Conservation (phyloP, 2,797 vertebrate genomes). For the Threskiornis aethiopicus region DNA sequence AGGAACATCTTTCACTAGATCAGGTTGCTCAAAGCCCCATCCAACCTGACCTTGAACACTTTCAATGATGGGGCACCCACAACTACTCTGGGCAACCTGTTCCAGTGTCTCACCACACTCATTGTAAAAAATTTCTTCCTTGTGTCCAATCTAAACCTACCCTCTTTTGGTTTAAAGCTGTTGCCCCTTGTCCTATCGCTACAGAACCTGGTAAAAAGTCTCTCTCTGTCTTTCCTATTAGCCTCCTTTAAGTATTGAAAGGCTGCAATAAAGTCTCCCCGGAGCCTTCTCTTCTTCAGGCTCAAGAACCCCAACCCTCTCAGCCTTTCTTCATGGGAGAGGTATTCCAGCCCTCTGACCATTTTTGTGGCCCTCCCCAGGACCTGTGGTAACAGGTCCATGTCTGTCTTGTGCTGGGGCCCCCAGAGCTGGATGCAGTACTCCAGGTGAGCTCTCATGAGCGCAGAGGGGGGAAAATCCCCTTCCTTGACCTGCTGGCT, state of each 20-base stretch:
- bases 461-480: not conserved
- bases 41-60: not conserved
- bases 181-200: not conserved
- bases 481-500: accelerated
- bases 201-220: not conserved
- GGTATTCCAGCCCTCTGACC: not conserved
- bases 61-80: not conserved
- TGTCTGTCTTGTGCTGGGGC: not conserved
- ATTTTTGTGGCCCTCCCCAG: not conserved
- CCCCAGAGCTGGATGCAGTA: not conserved
- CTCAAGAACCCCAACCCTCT: not conserved
- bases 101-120: too few relatives aligned
- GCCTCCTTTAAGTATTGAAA: not conserved
- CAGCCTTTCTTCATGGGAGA: not conserved
- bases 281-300: not conserved
- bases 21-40: not conserved
- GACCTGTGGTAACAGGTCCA: accelerated
- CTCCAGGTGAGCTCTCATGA: not conserved
- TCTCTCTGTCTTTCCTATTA: not conserved
- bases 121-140: too few relatives aligned
- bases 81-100: not conserved
- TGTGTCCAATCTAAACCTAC: not conserved
- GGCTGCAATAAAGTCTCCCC: accelerated
- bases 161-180: not conserved
- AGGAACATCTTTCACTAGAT: not conserved